These are phyloP conservation scores for Siphlonurus alternatus DNA, from an alignment of 2,888 invertebrate species.

Conservation along the genomic window DNA sequence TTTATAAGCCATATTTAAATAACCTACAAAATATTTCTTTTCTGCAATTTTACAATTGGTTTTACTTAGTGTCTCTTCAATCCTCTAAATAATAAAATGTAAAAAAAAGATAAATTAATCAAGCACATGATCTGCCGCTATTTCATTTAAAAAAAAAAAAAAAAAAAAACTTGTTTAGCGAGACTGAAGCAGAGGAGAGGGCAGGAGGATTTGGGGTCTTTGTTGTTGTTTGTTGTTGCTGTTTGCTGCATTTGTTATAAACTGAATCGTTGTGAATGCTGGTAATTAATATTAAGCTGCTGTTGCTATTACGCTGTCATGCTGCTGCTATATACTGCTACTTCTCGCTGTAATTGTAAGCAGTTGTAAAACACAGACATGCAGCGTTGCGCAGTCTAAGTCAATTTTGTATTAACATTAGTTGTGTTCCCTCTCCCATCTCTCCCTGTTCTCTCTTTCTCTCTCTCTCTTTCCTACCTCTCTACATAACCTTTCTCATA, in stretches of 20 bases:
- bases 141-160: no score
- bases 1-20: no score
- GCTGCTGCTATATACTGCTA: neutral
- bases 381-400: neutral
- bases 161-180: neutral
- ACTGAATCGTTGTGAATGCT: neutral
- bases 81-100: neutral
- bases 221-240: conserved; percentile 2
- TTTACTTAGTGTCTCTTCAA: neutral
- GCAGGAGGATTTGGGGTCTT: neutral
- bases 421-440: neutral
- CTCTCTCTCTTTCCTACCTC: neutral
- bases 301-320: neutral
- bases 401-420: neutral
- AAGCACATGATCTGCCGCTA: neutral
- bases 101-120: neutral
- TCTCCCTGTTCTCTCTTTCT: neutral
- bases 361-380: neutral
- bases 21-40: no score
- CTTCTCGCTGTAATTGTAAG: neutral
- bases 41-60: no score
- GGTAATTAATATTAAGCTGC: neutral
- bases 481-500: no score
- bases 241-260: conserved; percentile 3
- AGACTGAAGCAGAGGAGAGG: neutral